Conservation (phyloP, 1,140 invertebrate genomes). For the Drosophila serrata region DNA sequence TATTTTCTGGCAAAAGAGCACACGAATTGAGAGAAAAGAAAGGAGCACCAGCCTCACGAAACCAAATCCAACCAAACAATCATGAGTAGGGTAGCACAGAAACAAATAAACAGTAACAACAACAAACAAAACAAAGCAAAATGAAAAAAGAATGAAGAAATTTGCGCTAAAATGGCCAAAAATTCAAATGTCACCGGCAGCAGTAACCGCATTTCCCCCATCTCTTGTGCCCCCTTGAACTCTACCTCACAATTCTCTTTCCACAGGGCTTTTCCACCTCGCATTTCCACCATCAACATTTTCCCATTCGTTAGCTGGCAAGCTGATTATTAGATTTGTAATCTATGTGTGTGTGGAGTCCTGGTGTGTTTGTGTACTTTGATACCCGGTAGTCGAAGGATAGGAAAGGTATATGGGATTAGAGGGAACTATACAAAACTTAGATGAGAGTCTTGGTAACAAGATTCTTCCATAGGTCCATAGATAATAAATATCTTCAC, state of each 20-base stretch:
- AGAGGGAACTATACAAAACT: neutral
- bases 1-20: conserved; percentile 64
- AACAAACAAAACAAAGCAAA: neutral
- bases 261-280: conserved; percentile 2
- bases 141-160: conserved; percentile 37
- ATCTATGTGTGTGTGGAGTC: conserved; percentile 22
- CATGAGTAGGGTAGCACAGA: conserved; percentile 40
- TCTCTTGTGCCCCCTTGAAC: conserved; percentile 6
- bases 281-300: conserved; percentile 32
- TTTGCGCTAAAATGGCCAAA: conserved; percentile 57
- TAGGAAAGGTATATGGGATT: neutral
- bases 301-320: conserved; percentile 44
- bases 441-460: neutral
- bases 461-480: too few species aligned
- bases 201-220: conserved; percentile 34
- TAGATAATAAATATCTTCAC: too few species aligned
- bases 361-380: conserved; percentile 4
- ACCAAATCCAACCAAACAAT: conserved; percentile 32
- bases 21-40: conserved; percentile 26
- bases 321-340: conserved; percentile 71
- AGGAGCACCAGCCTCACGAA: conserved; percentile 9
- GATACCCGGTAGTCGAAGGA: neutral
- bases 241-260: neutral
- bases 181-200: conserved; percentile 67
- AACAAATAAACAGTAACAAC: conserved; percentile 18